Conservation (phyloP, 2,113 vertebrate genomes). For the Leiothrix lutea region DNA sequence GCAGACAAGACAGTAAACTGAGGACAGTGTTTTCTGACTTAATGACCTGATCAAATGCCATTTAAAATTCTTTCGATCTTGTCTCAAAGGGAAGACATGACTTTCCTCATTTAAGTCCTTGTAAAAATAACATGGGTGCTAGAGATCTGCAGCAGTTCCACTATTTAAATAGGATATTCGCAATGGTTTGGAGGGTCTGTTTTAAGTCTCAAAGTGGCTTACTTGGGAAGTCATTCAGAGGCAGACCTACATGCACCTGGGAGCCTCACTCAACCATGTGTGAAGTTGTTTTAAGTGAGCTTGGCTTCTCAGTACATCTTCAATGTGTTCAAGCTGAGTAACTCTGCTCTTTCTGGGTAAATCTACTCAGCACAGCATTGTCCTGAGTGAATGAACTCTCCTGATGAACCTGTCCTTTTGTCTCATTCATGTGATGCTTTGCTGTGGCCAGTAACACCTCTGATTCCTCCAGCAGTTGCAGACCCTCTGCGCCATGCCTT, state of each 20-base stretch:
- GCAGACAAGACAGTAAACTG: background rate
- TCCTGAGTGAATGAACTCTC: background rate
- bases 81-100: background rate
- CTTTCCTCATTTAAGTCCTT: background rate
- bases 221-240: background rate
- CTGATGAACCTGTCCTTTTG: background rate
- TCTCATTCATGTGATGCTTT: background rate
- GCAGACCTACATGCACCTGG: rapidly evolving
- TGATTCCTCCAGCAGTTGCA: background rate
- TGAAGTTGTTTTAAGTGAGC: background rate
- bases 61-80: background rate
- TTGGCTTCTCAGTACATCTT: background rate
- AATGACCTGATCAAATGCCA: background rate
- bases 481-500: background rate
- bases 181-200: background rate
- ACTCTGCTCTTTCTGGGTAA: background rate
- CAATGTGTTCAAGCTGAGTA: background rate
- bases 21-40: background rate
- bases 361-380: background rate
- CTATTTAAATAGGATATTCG: background rate
- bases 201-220: background rate
- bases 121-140: background rate
- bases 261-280: rapidly evolving
- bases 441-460: background rate
- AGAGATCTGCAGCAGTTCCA: background rate